Evolutionary conservation across 2,797 vertebrate species (phyloP).

Genomic region (Cynodonichthys magdalenae): DNA sequence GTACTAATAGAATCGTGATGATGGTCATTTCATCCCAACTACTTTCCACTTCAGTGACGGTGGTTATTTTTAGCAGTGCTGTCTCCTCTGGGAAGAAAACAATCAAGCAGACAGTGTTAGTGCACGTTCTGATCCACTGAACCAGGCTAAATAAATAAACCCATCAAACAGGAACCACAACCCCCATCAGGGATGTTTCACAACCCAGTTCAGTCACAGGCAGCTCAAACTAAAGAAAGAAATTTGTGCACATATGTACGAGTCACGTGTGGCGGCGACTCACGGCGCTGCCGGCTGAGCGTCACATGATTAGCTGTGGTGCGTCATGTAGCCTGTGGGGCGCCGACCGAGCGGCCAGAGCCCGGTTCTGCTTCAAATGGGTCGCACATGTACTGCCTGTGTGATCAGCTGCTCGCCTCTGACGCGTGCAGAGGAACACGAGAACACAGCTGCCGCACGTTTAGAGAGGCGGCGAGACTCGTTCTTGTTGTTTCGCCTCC

Average conservation of each 20-base stretch:
- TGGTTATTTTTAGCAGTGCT: constrained; percentile 50
- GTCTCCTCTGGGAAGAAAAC: constrained; percentile 34
- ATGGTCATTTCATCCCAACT: too few relatives aligned
- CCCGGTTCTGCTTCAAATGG: constrained; percentile 40
- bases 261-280: constrained; percentile 28
- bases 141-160: constrained; percentile 9
- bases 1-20: too few relatives aligned
- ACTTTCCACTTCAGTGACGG: background rate
- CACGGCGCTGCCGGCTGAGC: constrained; percentile 5
- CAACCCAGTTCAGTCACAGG: background rate
- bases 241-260: constrained; percentile 1
- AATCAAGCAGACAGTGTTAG: background rate
- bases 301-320: constrained; percentile 43
- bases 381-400: constrained; percentile 45
- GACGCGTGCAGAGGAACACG: too few relatives aligned
- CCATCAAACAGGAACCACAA: background rate
- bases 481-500: background rate
- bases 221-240: background rate
- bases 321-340: constrained; percentile 48
- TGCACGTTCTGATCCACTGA: constrained; percentile 3
- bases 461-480: background rate
- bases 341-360: constrained; percentile 17
- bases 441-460: background rate
- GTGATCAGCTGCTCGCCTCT: background rate
- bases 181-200: background rate